Evolutionary conservation across 2,797 vertebrate genomes (phyloP), one percentile per base, ranked within the genome.

Genomic region (Sebastes ruberrimus): DNA sequence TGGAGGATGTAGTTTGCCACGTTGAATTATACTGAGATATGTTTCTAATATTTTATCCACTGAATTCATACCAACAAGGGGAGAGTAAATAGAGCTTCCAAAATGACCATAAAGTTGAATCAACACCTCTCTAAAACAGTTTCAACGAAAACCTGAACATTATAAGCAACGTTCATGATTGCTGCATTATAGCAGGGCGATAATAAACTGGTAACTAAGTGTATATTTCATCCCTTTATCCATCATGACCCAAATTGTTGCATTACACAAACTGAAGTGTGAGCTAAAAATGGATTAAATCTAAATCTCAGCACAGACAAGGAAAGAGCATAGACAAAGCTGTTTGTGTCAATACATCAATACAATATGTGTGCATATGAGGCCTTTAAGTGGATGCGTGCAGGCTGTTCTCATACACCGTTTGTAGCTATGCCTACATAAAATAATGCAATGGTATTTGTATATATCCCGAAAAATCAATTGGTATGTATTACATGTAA

Each of bases 381-480:
- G 80, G 10, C 27, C 35, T 78, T 74, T 20, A 69, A 86, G 72
- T 69, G 72, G 69, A 74, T 67, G 46, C 7, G 16, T 49, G 46
- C 46, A 49, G 46, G 18, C 46, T 49, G 46, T 49, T 49, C 18
- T 49, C 46, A 49, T 49, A 49, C 46, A 49, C 16, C 16, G 8
- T 49, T 49, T 20, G 46, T 49, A 49, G 46, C 18, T 49, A 49
- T 49, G 0, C 42, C 16, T 49, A 49, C 16, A 20, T 0, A 49
- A 49, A 18, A 1, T 20, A 49, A 49, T 49, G 46, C 16, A 49
- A 18, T 49, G 0, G 2, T 2, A 49, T 49, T 18, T 7, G 46
- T 20, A 49, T 49, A 49, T 49, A 49, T 49, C 46, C 7, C 46
- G 0, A 0, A 49, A 49, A 0, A 49, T 46, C 42, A 46, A 46